Evolutionary conservation across 1,140 invertebrate genomes (phyloP).

Genomic region (Neuroterus valhalla): DNA sequence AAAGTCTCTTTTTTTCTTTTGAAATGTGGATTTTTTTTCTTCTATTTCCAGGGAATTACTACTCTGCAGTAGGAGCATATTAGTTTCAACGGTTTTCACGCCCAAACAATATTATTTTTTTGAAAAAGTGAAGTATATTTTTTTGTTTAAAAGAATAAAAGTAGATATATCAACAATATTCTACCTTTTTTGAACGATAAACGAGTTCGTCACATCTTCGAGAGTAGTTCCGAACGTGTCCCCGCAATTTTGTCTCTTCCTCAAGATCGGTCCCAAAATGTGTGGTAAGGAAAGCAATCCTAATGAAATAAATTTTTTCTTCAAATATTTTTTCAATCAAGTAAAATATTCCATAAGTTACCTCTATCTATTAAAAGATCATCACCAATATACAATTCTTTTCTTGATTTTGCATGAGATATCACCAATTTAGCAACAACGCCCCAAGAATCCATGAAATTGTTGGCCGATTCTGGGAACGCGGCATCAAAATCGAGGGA

Average conservation of each 20-base stretch:
- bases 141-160: neutral
- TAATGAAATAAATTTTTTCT: neutral
- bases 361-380: neutral
- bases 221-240: neutral
- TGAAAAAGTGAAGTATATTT: neutral
- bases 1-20: neutral
- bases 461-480: neutral
- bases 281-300: slow-evolving; percentile 12
- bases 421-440: neutral
- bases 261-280: neutral
- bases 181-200: neutral
- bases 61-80: neutral
- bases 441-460: neutral
- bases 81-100: neutral
- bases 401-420: neutral
- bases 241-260: neutral
- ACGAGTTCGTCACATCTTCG: slow-evolving; percentile 14
- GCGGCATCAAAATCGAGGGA: neutral
- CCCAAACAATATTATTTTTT: neutral
- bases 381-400: neutral
- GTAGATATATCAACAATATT: neutral
- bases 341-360: neutral
- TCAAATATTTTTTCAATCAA: neutral
- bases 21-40: neutral
- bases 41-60: neutral